A percentile compares a stretch with the other conserved stretches of the same genome.
Conservation (phyloP, 2,113 vertebrate species). For the Ibidorhyncha struthersii region DNA sequence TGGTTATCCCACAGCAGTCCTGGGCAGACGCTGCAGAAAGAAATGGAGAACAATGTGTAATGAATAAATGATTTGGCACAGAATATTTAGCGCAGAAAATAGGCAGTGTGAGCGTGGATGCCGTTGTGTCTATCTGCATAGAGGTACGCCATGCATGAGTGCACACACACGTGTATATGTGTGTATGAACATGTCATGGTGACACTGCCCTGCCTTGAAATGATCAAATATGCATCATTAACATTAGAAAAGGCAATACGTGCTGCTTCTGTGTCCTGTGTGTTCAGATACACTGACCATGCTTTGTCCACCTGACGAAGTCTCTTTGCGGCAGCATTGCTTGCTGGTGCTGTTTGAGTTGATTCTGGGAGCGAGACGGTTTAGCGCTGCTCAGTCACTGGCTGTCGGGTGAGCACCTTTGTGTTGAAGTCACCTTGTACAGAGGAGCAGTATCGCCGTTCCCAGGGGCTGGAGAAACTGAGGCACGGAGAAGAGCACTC, state of each 20-base stretch:
- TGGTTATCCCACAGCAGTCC: neutral
- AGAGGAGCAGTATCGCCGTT: neutral
- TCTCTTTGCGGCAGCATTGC: neutral
- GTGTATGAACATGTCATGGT: rapidly evolving
- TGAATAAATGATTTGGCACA: neutral
- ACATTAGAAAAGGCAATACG: neutral
- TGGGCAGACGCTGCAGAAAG: neutral
- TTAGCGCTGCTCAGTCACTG: neutral
- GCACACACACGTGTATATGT: rapidly evolving
- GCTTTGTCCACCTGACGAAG: neutral
- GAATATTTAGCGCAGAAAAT: neutral
- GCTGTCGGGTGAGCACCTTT: neutral
- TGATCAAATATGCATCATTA: neutral
- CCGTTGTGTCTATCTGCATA: neutral
- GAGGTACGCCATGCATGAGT: neutral
- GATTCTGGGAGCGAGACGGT: neutral
- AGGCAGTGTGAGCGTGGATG: neutral
- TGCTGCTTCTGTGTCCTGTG: neutral
- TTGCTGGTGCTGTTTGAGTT: neutral
- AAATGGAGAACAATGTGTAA: neutral
- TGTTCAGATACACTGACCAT: neutral
- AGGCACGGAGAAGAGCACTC: neutral
- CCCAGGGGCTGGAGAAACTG: neutral
- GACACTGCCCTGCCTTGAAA: neutral
- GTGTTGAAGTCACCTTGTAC: neutral